Evolutionary conservation across 1,140 invertebrate species (phyloP), one percentile per base, ranked within the genome.

Genomic region (Cydia fagiglandana): DNA sequence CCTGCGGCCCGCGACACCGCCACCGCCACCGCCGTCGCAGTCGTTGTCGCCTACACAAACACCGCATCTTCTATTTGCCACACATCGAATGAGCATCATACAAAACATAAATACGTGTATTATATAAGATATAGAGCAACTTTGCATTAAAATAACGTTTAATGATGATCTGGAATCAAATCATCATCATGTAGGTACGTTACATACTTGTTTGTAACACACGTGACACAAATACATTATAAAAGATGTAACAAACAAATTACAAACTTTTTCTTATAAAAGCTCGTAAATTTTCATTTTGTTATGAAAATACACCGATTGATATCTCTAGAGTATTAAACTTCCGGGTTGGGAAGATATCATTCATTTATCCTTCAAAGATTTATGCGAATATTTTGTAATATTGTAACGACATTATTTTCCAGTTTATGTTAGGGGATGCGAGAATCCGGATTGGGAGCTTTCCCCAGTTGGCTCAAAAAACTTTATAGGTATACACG

Each of bases 1-100:
- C 24, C 77, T 76, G 64, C 78, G 24, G 61, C 77, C 78, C 61
- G 74, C 80, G 75, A 77, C 66, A 53, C 78, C 78, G 64, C 41
- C 41, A 45, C 10, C 41, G 41, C 41, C 66, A 53, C 78, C 78
- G 17, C 53, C 78, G 74, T 47, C 78, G 45, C 77, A 78, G 9
- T 17, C 73, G 15, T 34, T 53, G 24, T 24, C 45, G 47, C 73
- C 30, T 61, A 74, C 24, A 74, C 73, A 74, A 74, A 30, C 15
- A 50, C 73, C 13, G 50, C 15, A 50, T 38, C 38, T 38, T 24
- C 15, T 30, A 70, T 34, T 70, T 34, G 38, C 38, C n/a, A 17
- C 24, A 10, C 28, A 38, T 70, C 12, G 7, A n/a, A 70, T 70
- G 0, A 30, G 17, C 56, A 61, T 61, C 30, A 24, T 20, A 24